A percentile compares a stretch with the other conserved stretches of the same genome.
Conservation (phyloP, 2,797 vertebrate species). For the Catharus ustulatus region DNA sequence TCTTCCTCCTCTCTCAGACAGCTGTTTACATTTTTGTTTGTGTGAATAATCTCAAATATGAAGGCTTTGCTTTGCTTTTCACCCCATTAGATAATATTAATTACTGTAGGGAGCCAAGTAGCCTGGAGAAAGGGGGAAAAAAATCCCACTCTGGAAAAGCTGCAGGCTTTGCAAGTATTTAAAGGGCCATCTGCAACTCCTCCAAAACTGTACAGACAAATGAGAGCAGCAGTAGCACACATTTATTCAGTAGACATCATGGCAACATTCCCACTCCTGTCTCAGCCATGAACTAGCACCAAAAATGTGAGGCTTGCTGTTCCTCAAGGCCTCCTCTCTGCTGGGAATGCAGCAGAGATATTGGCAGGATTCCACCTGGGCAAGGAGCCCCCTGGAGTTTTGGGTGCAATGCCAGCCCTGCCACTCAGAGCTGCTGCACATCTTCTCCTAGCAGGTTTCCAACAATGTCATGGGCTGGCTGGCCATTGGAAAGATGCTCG, state of each 20-base stretch:
- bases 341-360: neutral
- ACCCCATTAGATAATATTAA: slow-evolving; percentile 56
- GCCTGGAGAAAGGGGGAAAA: neutral
- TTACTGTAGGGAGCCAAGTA: slow-evolving; percentile 33
- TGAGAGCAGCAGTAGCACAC: slow-evolving; percentile 14
- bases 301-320: neutral
- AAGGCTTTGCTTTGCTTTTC: slow-evolving; percentile 44
- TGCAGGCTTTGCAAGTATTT: slow-evolving; percentile 55
- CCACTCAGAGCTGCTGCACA: neutral
- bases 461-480: neutral
- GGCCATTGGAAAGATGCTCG: neutral
- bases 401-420: neutral
- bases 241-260: slow-evolving; percentile 33
- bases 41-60: slow-evolving; percentile 61
- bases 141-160: neutral
- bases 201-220: slow-evolving; percentile 29
- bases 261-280: neutral
- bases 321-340: neutral
- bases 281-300: neutral
- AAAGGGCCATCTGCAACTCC: slow-evolving; percentile 51
- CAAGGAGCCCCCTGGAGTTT: neutral
- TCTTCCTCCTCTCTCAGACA: slow-evolving; percentile 9
- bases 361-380: fast-evolving
- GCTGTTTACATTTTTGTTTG: slow-evolving; percentile 63
- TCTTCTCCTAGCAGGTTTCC: neutral